Conservation (phyloP, 1,140 invertebrate genomes). For the Diorhabda carinulata region DNA sequence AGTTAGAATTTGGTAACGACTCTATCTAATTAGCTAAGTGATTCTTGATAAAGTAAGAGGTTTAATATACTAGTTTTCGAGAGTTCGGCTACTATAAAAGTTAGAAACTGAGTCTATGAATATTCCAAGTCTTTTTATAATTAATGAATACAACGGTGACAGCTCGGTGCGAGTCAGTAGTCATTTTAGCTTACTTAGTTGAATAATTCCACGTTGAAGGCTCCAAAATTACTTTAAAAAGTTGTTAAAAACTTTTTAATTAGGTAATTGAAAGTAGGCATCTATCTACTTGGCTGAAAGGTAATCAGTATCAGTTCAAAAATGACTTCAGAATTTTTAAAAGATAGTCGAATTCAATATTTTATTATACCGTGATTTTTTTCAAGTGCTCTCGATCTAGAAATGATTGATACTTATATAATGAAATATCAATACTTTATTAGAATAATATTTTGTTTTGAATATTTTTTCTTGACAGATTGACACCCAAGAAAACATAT, state of each 20-base stretch:
- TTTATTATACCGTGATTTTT: neutral
- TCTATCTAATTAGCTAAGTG: too few relatives aligned
- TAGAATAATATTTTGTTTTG: too few relatives aligned
- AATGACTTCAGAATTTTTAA: conserved; percentile 1
- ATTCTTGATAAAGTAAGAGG: too few relatives aligned
- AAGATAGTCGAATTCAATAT: neutral
- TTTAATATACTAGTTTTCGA: too few relatives aligned
- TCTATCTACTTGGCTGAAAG: conserved; percentile 13
- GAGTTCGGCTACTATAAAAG: neutral
- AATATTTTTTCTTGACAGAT: too few relatives aligned
- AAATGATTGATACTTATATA: too few relatives aligned
- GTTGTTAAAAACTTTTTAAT: conserved; percentile 31
- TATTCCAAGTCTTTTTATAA: conserved; percentile 9
- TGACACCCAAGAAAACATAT: too few relatives aligned
- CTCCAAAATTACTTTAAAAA: conserved; percentile 23
- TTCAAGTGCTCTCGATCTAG: too few relatives aligned
- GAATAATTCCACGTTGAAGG: conserved; percentile 23
- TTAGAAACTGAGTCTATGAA: conserved; percentile 11
- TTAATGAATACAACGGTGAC: conserved; percentile 13
- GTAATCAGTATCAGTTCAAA: neutral
- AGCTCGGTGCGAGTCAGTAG: conserved; percentile 8
- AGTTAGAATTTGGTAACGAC: too few relatives aligned
- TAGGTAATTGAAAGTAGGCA: conserved; percentile 23
- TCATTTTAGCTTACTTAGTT: conserved; percentile 16
- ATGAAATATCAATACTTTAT: too few relatives aligned